Evolutionary conservation across 2,888 invertebrate species (phyloP).

Genomic region (Tetropium fuscum): DNA sequence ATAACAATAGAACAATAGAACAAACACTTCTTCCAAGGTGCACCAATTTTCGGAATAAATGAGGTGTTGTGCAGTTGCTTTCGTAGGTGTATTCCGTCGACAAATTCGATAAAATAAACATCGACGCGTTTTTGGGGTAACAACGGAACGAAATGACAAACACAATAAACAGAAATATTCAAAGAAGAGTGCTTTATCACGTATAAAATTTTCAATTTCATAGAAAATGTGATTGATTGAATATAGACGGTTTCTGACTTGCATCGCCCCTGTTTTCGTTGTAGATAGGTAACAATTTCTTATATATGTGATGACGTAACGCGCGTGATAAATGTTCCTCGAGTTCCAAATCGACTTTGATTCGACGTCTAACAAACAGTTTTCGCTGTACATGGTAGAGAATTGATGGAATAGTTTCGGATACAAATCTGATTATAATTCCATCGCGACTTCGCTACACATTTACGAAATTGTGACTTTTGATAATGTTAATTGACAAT

Average conservation of each 20-base stretch:
- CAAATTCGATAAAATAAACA: conserved; percentile 35
- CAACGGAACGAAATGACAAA: conserved; percentile 33
- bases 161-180: conserved; percentile 42
- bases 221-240: conserved; percentile 61
- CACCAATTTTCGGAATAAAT: no score
- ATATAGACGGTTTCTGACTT: conserved; percentile 46
- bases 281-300: conserved; percentile 49
- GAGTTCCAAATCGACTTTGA: conserved; percentile 61
- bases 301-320: conserved; percentile 57
- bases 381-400: conserved; percentile 7
- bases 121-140: conserved; percentile 31
- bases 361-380: conserved; percentile 61
- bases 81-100: background rate
- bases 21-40: no score
- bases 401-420: conserved; percentile 17
- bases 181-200: conserved; percentile 56
- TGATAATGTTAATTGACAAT: conserved; percentile 63
- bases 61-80: conserved; percentile 1
- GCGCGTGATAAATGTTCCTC: conserved; percentile 60
- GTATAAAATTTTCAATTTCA: conserved; percentile 62
- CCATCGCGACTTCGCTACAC: conserved; percentile 1
- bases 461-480: conserved; percentile 20
- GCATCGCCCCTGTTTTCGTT: conserved; percentile 40
- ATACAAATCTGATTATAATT: conserved; percentile 19
- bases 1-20: no score